phyloP scores from a whole-genome alignment of 2,113 vertebrate genomes.

The Neodon shergylaensis region DNA sequence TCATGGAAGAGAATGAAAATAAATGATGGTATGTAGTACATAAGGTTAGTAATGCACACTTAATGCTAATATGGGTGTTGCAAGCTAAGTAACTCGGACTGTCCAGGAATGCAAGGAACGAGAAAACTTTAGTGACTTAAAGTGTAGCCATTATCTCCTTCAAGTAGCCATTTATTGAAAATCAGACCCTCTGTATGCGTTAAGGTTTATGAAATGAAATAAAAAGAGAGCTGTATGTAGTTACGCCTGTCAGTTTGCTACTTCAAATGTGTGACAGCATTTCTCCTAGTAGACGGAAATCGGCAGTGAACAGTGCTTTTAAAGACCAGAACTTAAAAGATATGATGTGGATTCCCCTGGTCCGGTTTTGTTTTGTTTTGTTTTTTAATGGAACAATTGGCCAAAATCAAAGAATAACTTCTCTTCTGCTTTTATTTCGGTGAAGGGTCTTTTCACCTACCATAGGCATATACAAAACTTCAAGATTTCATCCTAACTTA shows the following conservation, averaged over 20 bases:
- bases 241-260: slow-evolving; percentile 81
- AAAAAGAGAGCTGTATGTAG: slow-evolving; percentile 77
- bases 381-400: slow-evolving; percentile 45
- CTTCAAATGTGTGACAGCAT: slow-evolving; percentile 70
- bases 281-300: slow-evolving; percentile 66
- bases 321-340: slow-evolving; percentile 68
- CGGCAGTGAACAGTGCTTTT: slow-evolving; percentile 70
- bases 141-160: slow-evolving; percentile 77
- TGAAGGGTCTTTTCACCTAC: slow-evolving; percentile 19
- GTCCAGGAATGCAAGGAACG: slow-evolving; percentile 77
- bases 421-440: slow-evolving; percentile 46
- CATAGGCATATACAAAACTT: slow-evolving; percentile 10
- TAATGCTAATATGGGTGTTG: slow-evolving; percentile 72
- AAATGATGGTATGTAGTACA: slow-evolving; percentile 80
- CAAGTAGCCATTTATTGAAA: slow-evolving; percentile 79
- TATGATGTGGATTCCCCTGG: slow-evolving; percentile 65
- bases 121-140: slow-evolving; percentile 82
- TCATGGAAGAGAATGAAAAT: slow-evolving; percentile 66
- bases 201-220: slow-evolving; percentile 78
- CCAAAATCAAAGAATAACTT: slow-evolving; percentile 35
- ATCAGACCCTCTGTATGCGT: slow-evolving; percentile 71
- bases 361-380: not conserved
- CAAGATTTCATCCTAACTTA: slow-evolving; percentile 44
- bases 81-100: slow-evolving; percentile 79
- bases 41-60: slow-evolving; percentile 74